Evolutionary conservation across 2,888 invertebrate genomes (phyloP).

Genomic region (Coelopa pilipes): DNA sequence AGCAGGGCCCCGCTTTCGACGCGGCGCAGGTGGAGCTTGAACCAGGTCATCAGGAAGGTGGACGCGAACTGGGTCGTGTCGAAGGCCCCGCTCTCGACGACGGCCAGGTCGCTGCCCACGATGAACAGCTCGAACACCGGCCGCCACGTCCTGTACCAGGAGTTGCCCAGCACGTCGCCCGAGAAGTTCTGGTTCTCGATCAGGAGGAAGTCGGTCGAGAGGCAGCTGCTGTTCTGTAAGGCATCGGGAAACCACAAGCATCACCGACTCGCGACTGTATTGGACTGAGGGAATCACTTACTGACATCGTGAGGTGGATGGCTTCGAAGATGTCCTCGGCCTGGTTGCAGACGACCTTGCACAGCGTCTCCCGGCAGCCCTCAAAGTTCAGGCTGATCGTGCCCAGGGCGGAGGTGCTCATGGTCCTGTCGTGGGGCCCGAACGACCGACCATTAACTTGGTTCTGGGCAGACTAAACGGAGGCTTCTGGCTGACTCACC

Average conservation of each 20-base stretch:
- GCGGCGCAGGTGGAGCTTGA: slow-evolving; percentile 44
- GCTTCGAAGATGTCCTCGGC: slow-evolving; percentile 38
- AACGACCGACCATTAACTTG: too few relatives aligned
- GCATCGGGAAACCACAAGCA: neutral
- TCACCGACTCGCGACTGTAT: neutral
- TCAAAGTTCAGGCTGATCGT: neutral
- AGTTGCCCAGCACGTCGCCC: slow-evolving; percentile 34
- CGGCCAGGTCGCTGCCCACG: slow-evolving; percentile 42
- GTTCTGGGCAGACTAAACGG: too few relatives aligned
- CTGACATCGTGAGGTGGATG: slow-evolving; percentile 38
- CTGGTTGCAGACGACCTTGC: slow-evolving; percentile 43
- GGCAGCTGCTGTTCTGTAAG: slow-evolving; percentile 44
- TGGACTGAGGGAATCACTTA: slow-evolving; percentile 38
- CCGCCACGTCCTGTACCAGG: slow-evolving; percentile 39
- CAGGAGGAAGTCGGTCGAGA: slow-evolving; percentile 42
- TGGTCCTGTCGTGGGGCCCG: too few relatives aligned
- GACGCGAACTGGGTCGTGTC: slow-evolving; percentile 52
- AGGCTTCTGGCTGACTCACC: too few relatives aligned
- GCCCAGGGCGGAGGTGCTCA: neutral
- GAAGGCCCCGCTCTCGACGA: slow-evolving; percentile 54
- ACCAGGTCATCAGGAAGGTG: slow-evolving; percentile 48
- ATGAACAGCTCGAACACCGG: slow-evolving; percentile 50
- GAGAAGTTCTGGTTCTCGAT: slow-evolving; percentile 48
- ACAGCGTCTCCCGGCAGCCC: slow-evolving; percentile 42
- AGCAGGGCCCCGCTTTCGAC: slow-evolving; percentile 54